Conservation (phyloP, 2,113 vertebrate species). For the Nycticorax nycticorax region DNA sequence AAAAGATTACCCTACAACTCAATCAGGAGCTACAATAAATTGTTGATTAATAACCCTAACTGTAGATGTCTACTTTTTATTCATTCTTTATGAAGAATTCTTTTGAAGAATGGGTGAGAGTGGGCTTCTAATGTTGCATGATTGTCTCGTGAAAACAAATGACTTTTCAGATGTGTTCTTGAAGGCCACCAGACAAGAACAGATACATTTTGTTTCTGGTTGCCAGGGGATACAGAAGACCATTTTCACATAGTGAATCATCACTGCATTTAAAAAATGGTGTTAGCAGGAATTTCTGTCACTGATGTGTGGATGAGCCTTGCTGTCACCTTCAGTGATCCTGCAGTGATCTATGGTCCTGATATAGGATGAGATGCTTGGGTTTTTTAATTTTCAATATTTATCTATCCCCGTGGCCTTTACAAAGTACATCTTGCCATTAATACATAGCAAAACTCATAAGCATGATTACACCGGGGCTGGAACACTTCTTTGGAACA, state of each 20-base stretch:
- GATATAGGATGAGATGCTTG: neutral
- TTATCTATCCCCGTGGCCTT: neutral
- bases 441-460: neutral
- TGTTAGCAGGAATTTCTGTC: neutral
- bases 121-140: neutral
- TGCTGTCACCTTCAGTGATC: neutral
- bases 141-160: conserved; percentile 48
- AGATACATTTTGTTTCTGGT: conserved; percentile 61
- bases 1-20: neutral
- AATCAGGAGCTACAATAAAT: neutral
- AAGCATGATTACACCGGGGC: neutral
- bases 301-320: accelerated
- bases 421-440: neutral
- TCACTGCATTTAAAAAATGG: conserved; percentile 7
- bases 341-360: neutral
- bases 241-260: conserved; percentile 36
- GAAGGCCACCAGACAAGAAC: conserved; percentile 57
- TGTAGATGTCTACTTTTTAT: neutral
- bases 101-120: neutral
- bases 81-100: conserved; percentile 9
- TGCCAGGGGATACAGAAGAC: conserved; percentile 56
- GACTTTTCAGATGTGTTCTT: neutral
- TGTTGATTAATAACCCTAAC: neutral
- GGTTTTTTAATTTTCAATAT: neutral
- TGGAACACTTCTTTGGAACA: neutral